These are phyloP conservation scores for Peromyscus polionotus DNA, from an alignment of 2,113 vertebrate species.

Conservation along the genomic window DNA sequence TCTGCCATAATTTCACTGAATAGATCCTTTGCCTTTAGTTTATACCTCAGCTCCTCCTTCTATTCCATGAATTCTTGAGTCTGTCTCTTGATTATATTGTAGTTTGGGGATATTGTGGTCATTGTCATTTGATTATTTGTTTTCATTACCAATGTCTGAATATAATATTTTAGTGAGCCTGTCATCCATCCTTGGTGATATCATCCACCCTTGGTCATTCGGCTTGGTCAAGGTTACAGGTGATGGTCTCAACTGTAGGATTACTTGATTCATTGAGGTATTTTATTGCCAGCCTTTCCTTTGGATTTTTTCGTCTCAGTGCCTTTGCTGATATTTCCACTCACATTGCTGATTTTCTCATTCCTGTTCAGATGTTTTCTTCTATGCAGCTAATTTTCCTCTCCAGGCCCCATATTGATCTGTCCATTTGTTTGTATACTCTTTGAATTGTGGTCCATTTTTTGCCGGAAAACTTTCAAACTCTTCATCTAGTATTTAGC, in stretches of 20 bases:
- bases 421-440: neutral
- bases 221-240: neutral
- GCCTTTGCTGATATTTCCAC: neutral
- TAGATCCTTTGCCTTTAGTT: neutral
- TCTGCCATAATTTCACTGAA: neutral
- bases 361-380: neutral
- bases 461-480: neutral
- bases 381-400: neutral
- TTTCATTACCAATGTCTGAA: neutral
- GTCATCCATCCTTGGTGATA: neutral
- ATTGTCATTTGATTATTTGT: neutral
- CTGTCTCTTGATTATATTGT: neutral
- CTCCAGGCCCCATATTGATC: neutral
- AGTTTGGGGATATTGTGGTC: neutral
- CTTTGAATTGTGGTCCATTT: neutral
- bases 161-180: neutral
- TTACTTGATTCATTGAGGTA: neutral
- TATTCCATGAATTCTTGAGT: neutral
- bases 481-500: neutral
- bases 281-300: neutral
- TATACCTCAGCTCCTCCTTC: neutral
- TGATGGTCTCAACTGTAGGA: neutral
- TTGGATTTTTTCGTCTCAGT: neutral
- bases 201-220: neutral
- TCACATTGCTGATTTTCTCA: neutral